These are phyloP conservation scores for Momotus momota DNA, from an alignment of 2,797 vertebrate species.

Conservation along the genomic window DNA sequence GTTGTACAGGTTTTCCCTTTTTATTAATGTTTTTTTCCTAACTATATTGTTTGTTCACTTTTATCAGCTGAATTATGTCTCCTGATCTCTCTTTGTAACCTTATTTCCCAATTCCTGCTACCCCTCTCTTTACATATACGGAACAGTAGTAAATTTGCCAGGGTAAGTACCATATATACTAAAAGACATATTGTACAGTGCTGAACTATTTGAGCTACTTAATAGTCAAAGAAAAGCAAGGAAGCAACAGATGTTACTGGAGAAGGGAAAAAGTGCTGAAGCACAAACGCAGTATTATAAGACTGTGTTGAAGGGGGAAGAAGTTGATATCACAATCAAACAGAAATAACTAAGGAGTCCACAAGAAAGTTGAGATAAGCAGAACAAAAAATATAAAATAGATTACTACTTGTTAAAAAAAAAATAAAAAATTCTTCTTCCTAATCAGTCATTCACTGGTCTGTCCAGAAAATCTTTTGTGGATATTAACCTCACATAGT, in stretches of 20 bases:
- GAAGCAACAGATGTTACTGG: neutral
- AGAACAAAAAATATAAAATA: neutral
- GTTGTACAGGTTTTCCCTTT: neutral
- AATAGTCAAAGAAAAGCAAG: neutral
- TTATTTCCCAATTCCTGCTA: neutral
- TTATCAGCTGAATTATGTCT: neutral
- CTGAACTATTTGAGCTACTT: neutral
- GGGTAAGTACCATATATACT: neutral
- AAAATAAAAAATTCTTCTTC: neutral
- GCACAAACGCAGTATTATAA: neutral
- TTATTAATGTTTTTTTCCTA: neutral
- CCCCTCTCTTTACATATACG: neutral
- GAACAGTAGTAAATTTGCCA: neutral
- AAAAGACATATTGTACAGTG: neutral
- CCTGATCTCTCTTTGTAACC: neutral
- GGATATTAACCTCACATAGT: neutral
- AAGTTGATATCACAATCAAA: neutral
- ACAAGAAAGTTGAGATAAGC: neutral
- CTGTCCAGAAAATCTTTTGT: neutral
- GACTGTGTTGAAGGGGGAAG: neutral
- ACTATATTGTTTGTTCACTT: neutral
- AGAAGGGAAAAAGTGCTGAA: neutral
- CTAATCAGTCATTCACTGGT: neutral
- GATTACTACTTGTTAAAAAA: fast-evolving
- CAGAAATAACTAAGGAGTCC: neutral